Conservation (phyloP, 2,797 vertebrate genomes). For the Botia almorhae region DNA sequence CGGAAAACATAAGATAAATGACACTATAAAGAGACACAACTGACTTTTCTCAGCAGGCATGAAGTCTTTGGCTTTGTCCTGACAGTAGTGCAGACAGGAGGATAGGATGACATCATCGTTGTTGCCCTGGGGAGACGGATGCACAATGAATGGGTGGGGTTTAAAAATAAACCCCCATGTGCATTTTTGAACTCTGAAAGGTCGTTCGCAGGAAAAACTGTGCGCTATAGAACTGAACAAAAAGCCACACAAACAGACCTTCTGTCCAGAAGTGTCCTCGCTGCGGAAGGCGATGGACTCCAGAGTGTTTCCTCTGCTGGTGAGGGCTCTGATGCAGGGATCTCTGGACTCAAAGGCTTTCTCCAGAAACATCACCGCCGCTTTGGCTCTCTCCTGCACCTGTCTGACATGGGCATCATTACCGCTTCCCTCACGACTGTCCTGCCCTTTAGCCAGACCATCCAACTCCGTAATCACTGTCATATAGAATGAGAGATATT, state of each 20-base stretch:
- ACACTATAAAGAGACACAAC: constrained; percentile 22
- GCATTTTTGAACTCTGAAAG: background rate
- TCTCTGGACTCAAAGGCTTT: constrained; percentile 88
- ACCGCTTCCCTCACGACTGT: constrained; percentile 69
- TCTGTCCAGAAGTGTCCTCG: constrained; percentile 94
- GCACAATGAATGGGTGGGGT: background rate
- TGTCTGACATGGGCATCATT: constrained; percentile 82
- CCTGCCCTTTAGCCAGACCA: constrained; percentile 94
- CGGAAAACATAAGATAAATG: background rate
- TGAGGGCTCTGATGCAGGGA: constrained; percentile 89
- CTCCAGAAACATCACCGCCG: constrained; percentile 91
- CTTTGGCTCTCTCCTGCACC: constrained; percentile 91
- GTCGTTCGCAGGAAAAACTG: background rate
- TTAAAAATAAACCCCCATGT: background rate
- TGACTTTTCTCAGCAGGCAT: constrained; percentile 92
- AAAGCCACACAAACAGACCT: constrained; percentile 74
- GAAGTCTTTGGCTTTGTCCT: constrained; percentile 96
- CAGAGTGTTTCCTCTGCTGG: constrained; percentile 93
- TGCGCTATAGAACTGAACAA: background rate
- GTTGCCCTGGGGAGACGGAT: constrained; percentile 84
- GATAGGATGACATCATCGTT: constrained; percentile 97
- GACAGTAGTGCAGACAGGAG: constrained; percentile 98
- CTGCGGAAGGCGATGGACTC: constrained; percentile 98
- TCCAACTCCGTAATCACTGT: constrained; percentile 97
- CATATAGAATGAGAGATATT: background rate